Evolutionary conservation across 1,140 invertebrate genomes (phyloP), one percentile per base, ranked within the genome.

Genomic region (Macrocentrus cingulum): DNA sequence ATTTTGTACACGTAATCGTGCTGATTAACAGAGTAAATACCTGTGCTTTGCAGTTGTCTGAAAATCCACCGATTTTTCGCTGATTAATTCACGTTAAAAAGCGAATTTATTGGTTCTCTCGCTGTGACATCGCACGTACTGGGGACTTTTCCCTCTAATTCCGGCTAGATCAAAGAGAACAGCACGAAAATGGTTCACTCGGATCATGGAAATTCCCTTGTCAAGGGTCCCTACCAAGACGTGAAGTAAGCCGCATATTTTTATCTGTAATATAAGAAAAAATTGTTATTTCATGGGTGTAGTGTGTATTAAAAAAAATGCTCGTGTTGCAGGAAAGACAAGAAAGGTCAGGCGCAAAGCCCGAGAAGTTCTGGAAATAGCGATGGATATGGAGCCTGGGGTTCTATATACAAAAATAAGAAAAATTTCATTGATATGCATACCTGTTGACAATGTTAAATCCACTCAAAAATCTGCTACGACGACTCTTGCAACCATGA

Each of bases 401-500:
- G 88, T 59, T 77, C 87, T 19, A 79, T 84, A 44, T 89, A 84
- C 74, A 88, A 89, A 76, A 86, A 87, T 77, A 87, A 85, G 67
- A 79, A 86, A 62, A 81, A 86, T 64, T 90, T 90, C 66, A 75
- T 82, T 15, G 82, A 85, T 58, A 85, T 89, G 84, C 88, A 90
- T 68, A 74, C 82, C 68, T 87, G 82, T 72, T 89, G 64, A 78
- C 29, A n/a, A n/a, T n/a, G n/a, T n/a, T n/a, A n/a, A n/a, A n/a
- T n/a, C n/a, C n/a, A n/a, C n/a, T n/a, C n/a, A n/a, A n/a, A n/a
- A n/a, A n/a, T n/a, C n/a, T n/a, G n/a, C n/a, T n/a, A n/a, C n/a
- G n/a, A n/a, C n/a, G n/a, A n/a, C n/a, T n/a, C n/a, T n/a, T n/a
- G n/a, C n/a, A n/a, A n/a, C n/a, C n/a, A n/a, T n/a, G n/a, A 41